Conservation (phyloP, 2,888 invertebrate species). For the Drosophila prolongata region DNA sequence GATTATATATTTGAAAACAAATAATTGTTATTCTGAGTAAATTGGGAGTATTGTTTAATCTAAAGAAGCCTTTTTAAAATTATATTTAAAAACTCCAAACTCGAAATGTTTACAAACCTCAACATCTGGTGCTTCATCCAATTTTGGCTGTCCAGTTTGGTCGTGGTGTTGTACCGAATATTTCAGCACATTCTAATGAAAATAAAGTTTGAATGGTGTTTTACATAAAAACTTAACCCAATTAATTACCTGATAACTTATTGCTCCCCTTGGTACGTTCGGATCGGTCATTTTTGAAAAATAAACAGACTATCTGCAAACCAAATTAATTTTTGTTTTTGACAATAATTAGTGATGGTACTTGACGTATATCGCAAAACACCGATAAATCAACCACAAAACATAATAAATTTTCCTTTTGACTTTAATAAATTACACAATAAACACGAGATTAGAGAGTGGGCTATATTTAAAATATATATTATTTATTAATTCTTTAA, state of each 20-base stretch:
- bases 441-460: not conserved
- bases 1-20: not conserved
- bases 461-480: not conserved
- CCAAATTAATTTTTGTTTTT: not conserved
- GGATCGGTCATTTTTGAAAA: slow-evolving; percentile 20
- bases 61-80: not conserved
- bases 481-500: not conserved
- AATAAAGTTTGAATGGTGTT: too few relatives aligned
- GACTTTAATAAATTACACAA: not conserved
- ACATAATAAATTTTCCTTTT: not conserved
- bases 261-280: slow-evolving; percentile 23
- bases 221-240: fast-evolving
- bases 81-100: not conserved
- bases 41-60: not conserved
- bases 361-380: not conserved
- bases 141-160: not conserved
- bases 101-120: slow-evolving; percentile 33
- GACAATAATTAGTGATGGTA: slow-evolving; percentile 11
- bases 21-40: too few relatives aligned
- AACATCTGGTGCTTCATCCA: slow-evolving; percentile 14
- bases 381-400: not conserved
- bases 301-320: not conserved
- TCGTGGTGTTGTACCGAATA: slow-evolving; percentile 34
- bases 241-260: slow-evolving; percentile 27
- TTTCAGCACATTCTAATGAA: slow-evolving; percentile 31